These are phyloP conservation scores for Sebastes fasciatus DNA, from an alignment of 2,113 vertebrate genomes.

Conservation along the genomic window DNA sequence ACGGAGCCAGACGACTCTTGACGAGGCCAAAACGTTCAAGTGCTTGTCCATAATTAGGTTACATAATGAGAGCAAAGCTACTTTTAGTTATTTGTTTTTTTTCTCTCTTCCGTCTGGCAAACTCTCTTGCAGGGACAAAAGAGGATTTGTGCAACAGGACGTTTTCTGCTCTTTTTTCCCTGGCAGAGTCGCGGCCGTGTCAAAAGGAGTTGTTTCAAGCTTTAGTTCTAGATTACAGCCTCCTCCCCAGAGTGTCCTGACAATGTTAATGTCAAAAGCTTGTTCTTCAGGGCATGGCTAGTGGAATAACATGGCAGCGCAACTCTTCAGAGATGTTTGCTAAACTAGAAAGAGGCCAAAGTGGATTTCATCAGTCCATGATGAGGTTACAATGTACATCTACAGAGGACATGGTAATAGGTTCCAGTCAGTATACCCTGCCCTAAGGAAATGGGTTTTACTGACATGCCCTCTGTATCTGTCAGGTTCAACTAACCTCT, in stretches of 20 bases:
- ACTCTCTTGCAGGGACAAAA: constrained; percentile 10
- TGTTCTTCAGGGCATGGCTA: constrained; percentile 71
- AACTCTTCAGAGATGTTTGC: constrained; percentile 65
- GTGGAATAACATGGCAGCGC: constrained; percentile 66
- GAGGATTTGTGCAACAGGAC: constrained; percentile 20
- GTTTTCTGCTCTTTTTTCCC: constrained; percentile 38
- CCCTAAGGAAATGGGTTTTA: constrained; percentile 57
- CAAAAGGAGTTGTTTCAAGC: constrained; percentile 62
- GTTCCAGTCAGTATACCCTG: constrained; percentile 43
- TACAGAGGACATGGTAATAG: constrained; percentile 52
- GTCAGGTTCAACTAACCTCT: constrained; percentile 63
- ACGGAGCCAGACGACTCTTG: constrained; percentile 32
- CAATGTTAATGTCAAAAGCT: constrained; percentile 81
- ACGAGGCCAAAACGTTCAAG: constrained; percentile 34
- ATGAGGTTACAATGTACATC: constrained; percentile 64
- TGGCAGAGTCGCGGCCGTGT: constrained; percentile 46
- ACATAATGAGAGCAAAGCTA: constrained; percentile 36
- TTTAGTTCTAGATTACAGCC: constrained; percentile 56
- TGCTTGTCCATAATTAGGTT: constrained; percentile 47
- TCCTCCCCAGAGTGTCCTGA: constrained; percentile 55
- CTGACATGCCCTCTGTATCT: constrained; percentile 58
- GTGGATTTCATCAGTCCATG: constrained; percentile 70
- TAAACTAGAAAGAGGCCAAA: constrained; percentile 62
- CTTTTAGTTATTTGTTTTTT: constrained; percentile 9
- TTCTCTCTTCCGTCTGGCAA: neutral